Percentiles rank a stretch among this genome's conserved stretches.
Conservation (phyloP, 92 coral and sea anemone species). For the Palythoa grandis region DNA sequence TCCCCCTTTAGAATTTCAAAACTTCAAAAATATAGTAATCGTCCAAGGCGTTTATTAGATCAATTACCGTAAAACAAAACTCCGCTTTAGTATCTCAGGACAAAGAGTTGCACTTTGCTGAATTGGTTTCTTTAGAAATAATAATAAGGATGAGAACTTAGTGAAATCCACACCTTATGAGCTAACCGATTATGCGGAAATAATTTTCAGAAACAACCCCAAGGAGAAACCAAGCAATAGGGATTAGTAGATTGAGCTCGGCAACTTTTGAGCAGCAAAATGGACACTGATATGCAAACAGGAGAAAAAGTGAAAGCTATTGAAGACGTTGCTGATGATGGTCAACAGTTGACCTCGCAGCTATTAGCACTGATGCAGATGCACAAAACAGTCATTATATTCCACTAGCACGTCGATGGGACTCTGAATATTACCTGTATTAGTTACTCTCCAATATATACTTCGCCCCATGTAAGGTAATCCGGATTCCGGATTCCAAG, state of each 20-base stretch:
- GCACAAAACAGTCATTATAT: background rate
- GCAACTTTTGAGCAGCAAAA: too few relatives aligned
- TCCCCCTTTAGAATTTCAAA: too few relatives aligned
- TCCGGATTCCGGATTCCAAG: too few relatives aligned
- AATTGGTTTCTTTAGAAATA: conserved; percentile 27
- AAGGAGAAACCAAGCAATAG: background rate
- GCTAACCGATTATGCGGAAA: conserved; percentile 32
- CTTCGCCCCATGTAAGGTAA: too few relatives aligned
- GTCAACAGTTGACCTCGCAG: background rate
- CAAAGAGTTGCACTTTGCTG: conserved; percentile 26
- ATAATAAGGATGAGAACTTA: background rate
- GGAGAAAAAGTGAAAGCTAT: background rate
- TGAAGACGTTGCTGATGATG: background rate
- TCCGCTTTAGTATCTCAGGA: conserved; percentile 27
- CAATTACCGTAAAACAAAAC: background rate
- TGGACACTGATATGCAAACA: conserved; percentile 11
- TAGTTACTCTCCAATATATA: background rate
- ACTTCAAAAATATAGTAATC: too few relatives aligned
- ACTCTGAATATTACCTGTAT: conserved; percentile 7
- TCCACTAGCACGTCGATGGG: conserved; percentile 11
- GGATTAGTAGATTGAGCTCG: too few relatives aligned
- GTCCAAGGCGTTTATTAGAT: too few relatives aligned
- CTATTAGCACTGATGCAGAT: background rate
- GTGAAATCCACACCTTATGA: conserved; percentile 12
- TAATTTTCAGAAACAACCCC: conserved; percentile 26